Evolutionary conservation across 1,140 invertebrate species (phyloP), one percentile per base, ranked within the genome.

Genomic region (Drosophila rufa): DNA sequence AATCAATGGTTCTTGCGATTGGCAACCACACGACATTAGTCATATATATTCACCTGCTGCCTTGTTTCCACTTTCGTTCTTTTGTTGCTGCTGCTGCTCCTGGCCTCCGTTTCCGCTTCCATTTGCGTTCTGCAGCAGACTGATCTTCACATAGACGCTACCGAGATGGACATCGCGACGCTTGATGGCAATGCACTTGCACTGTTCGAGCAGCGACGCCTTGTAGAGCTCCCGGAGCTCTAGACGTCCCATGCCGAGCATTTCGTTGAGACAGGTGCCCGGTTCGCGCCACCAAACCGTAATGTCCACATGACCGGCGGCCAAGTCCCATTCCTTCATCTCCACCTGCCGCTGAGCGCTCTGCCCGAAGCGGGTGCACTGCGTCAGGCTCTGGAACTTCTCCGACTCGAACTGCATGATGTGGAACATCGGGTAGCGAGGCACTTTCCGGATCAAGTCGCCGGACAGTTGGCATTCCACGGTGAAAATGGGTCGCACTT

Each of bases 341-440:
- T 80, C 70, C 25, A 92, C 75, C 40, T 80, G 65, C 4, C 91
- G 83, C 67, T 89, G 70, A 15, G 80, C 83, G 42, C 82, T 78
- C 67, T 92, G 91, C 1, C 81, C 91, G n/a, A 92, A 92, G 22
- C 91, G 91, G 30, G 91, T 92, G 48, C 91, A 92, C 57, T 92
- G 91, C 4, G 91, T 92, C n/a, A 92, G 71, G 53, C 83, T 89
- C 36, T 92, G 86, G 70, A 92, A 92, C 40, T 92, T 92, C 61
- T 92, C 91, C 64, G 91, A 92, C 71, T 92, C 91, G 70, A 92
- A 92, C 80, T 92, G 91, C 87, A 92, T 92, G 38, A 92, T 75
- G 33, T 92, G 79, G 45, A 92, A 92, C 91, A 92, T 85, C 19
- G 87, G 67, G 22, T 56, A 61, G 38, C 83, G 91, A 36, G 83